Evolutionary conservation across 92 coral and sea anemone species (phyloP), one percentile per base, ranked within the genome.

Genomic region (Palythoa grandis): DNA sequence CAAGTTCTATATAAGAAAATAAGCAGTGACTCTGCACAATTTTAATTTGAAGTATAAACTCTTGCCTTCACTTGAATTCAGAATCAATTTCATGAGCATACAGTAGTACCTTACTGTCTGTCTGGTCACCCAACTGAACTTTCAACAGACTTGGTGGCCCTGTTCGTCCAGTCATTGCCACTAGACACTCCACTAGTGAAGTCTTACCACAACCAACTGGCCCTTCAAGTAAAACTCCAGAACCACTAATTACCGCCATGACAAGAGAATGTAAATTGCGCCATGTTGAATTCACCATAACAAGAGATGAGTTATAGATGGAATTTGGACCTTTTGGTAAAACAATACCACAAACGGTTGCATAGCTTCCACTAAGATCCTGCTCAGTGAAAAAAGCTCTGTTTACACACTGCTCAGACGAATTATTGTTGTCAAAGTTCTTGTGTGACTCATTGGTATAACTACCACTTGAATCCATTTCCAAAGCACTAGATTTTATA

Each of bases 71-170:
- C 35, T 29, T 29, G 35, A 29, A 29, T 29, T 29, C 35, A 29
- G 35, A 29, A 29, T 0, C 35, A 29, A 29, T 29, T 29, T 29
- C 35, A 29, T 29, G 35, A 29, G 35, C 35, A 29, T 29, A 29
- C 35, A 29, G 35, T 29, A 29, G 35, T 67, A 95, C 99, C 99
- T 96, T 96, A 78, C 99, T 94, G 74, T 96, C 99, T 20, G 97
- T 94, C 87, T 96, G 99, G 74, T 94, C 98, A 75, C 99, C 99
- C 47, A 96, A 92, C 86, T 96, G 99, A 50, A 96, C 94, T 84
- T 94, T 96, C 85, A 94, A 79, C 70, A 96, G 87, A 14, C 86
- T 82, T 9, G 95, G 98, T 37, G 97, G 88, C 1, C 88, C 57
- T 8, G 79, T 77, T 63, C 99, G 92, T 43, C 99, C 99, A 57